Base-by-base conservation (phyloP, 2,888 invertebrate species). In the Syritta pipiens region DNA sequence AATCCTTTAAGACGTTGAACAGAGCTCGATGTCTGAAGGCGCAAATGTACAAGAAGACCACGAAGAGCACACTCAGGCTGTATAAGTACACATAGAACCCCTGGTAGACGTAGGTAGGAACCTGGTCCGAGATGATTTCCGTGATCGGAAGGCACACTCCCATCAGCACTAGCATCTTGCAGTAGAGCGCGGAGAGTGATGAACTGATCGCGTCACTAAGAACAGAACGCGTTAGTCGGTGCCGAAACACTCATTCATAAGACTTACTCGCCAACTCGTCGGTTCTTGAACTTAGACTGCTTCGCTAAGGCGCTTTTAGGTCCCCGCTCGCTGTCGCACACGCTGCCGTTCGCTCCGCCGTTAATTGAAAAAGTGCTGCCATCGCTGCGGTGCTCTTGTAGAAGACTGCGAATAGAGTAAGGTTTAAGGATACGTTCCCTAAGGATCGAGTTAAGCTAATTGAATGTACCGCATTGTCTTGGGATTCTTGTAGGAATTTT, bases 71-170 rank as follows among this genome's bases (percentile, higher is more conserved):
- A 83, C 95, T 95, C 42, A 93, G 93, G 72, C 92, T 86, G 86
- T 96, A 96, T 42, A 96, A 89, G 86, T 95, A 96, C 42, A 96
- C 90, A 88, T 96, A 96, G 88, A 95, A 96, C 46, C 94, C 95
- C 92, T 95, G 94, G 86, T 95, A 95, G 85, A 94, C 93, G 67
- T 92, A 92, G 24, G 92, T 91, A 12, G 94, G 93, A 19, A 96
- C 94, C 83, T 93, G 92, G 48, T 92, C 91, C 2, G 95, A 94
- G 79, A 96, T 94, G 53, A 95, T 94, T 90, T 96, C 95, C 2
- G 96, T 95, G 75, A 97, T 92, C 2, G 97, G 96, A 84, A 97
- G 93, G 10, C 96, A 95, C 32, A 96, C 91, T 5, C 96, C 96
- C 81, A 95, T 89, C 3, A 97, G 94, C 9, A 97, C 94, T 69